These are phyloP conservation scores for Apis dorsata DNA, from an alignment of 1,140 invertebrate species.

Conservation along the genomic window DNA sequence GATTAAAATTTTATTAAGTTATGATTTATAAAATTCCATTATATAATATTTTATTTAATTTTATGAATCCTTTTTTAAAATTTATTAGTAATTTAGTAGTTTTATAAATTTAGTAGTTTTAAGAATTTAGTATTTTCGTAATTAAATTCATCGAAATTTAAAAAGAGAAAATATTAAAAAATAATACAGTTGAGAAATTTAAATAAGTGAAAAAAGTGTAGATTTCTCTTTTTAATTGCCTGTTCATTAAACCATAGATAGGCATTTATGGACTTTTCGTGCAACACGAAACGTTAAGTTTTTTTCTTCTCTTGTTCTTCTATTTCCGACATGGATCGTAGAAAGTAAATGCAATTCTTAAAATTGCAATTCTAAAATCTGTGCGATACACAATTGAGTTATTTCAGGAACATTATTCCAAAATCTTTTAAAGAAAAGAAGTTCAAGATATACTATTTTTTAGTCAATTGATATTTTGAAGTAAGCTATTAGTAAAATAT, in stretches of 20 bases:
- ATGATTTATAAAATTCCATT: too few relatives aligned
- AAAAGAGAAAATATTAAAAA: too few relatives aligned
- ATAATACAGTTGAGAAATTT: background rate
- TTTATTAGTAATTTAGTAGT: too few relatives aligned
- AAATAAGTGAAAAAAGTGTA: too few relatives aligned
- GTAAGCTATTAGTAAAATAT: background rate
- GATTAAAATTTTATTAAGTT: too few relatives aligned
- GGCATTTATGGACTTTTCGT: conserved; percentile 6
- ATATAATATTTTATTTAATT: too few relatives aligned
- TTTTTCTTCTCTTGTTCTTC: background rate
- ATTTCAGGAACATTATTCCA: background rate
- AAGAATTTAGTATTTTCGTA: too few relatives aligned
- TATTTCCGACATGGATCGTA: background rate
- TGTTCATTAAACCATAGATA: conserved; percentile 15
- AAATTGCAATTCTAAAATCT: background rate
- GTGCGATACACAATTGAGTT: background rate
- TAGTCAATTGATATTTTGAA: background rate
- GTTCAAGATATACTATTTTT: background rate
- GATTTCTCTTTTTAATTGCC: background rate
- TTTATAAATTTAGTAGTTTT: too few relatives aligned
- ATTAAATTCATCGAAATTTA: too few relatives aligned
- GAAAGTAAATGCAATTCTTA: background rate
- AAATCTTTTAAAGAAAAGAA: background rate
- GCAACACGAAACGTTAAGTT: conserved; percentile 11
- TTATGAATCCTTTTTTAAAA: too few relatives aligned